phyloP scores from a whole-genome alignment of 2,113 vertebrate species.

The Bufo bufo region DNA sequence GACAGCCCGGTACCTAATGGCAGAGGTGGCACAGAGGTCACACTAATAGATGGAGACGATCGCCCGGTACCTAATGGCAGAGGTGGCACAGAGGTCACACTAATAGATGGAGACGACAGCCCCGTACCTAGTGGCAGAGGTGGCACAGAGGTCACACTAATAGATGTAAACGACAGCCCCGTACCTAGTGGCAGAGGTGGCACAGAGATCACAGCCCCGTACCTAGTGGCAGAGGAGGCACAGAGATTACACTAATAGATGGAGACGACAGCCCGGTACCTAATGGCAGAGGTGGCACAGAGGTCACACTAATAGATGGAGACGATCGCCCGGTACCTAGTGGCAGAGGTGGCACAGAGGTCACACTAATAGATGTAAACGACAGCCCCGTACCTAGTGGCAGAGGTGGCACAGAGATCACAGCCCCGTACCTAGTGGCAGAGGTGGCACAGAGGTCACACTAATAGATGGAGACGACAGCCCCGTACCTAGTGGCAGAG shows the following conservation, averaged over 20 bases:
- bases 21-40: background rate
- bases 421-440: no score
- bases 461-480: no score
- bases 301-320: background rate
- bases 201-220: background rate
- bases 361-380: background rate
- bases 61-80: no score
- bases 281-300: no score
- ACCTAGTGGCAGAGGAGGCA: no score
- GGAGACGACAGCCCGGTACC: background rate
- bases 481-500: no score
- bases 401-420: background rate
- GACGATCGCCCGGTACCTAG: background rate
- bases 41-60: no score
- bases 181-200: no score
- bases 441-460: background rate
- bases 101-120: no score
- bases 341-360: background rate
- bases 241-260: background rate
- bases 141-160: background rate
- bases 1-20: background rate
- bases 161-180: no score
- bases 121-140: no score
- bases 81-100: background rate
- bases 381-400: no score